phyloP scores from a whole-genome alignment of 2,113 vertebrate genomes.

The Prionailurus bengalensis region DNA sequence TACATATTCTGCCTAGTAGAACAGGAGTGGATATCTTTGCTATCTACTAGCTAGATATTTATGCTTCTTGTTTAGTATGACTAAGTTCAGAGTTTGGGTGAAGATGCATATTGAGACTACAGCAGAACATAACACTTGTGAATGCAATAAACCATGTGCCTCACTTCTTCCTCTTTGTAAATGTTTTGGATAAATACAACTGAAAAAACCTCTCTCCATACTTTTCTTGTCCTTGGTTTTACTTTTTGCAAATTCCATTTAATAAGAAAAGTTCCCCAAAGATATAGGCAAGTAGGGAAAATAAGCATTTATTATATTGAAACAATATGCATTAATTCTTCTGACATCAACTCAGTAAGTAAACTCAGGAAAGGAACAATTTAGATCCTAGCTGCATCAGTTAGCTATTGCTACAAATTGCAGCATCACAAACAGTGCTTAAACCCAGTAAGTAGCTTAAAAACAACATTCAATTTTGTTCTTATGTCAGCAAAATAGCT shows the following conservation, averaged over 20 bases:
- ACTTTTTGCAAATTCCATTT: background rate
- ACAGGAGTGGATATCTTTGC: background rate
- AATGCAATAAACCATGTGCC: background rate
- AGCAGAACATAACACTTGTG: background rate
- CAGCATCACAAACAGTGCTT: background rate
- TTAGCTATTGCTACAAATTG: background rate
- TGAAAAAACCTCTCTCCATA: background rate
- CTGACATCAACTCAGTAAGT: background rate
- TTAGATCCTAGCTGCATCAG: background rate
- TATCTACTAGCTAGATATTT: background rate
- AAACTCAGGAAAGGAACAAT: background rate
- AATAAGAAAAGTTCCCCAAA: background rate
- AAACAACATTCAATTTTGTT: background rate
- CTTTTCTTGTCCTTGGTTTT: background rate
- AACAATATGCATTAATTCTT: background rate
- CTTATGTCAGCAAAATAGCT: background rate
- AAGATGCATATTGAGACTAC: background rate
- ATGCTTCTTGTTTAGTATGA: background rate
- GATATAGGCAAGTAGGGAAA: too few species aligned
- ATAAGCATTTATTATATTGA: background rate
- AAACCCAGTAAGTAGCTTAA: background rate
- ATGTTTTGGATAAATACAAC: background rate
- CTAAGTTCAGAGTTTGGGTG: background rate
- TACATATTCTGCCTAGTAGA: background rate
- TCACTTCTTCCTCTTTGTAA: background rate